phyloP scores from a whole-genome alignment of 2,113 vertebrate species.

The Bostrychus sinensis region DNA sequence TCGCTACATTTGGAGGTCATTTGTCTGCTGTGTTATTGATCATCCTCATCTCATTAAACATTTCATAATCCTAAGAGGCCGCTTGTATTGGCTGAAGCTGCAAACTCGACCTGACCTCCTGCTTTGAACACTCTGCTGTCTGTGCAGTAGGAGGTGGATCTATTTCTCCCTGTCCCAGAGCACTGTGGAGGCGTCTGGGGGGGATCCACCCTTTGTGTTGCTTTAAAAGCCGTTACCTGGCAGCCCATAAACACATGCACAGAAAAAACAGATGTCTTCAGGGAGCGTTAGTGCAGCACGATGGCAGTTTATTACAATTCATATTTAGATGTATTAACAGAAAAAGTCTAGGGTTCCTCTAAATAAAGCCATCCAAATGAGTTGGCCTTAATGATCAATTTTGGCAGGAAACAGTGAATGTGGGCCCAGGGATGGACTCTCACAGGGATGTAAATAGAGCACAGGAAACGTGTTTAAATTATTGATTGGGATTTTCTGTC shows the following conservation, averaged over 20 bases:
- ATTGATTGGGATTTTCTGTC: slow-evolving; percentile 58
- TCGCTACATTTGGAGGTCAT: slow-evolving; percentile 19
- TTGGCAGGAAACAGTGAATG: slow-evolving; percentile 34
- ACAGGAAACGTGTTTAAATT: slow-evolving; percentile 58
- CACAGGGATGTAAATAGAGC: slow-evolving; percentile 46
- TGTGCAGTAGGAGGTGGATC: slow-evolving; percentile 8
- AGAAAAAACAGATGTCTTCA: slow-evolving; percentile 15
- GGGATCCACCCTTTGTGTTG: slow-evolving; percentile 30
- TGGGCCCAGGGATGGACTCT: slow-evolving; percentile 17
- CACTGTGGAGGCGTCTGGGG: slow-evolving; percentile 3
- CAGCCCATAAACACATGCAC: slow-evolving; percentile 46
- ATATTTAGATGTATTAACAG: slow-evolving; percentile 19
- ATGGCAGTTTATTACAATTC: not conserved
- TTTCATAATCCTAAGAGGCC: slow-evolving; percentile 6
- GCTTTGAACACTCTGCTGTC: slow-evolving; percentile 10
- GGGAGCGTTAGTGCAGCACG: not conserved
- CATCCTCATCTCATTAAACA: slow-evolving; percentile 16
- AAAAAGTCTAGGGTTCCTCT: slow-evolving; percentile 8
- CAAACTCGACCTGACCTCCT: slow-evolving; percentile 9
- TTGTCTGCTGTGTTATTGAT: slow-evolving; percentile 29
- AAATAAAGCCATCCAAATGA: slow-evolving; percentile 14
- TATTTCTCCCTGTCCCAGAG: slow-evolving; percentile 2
- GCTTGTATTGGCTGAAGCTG: not conserved
- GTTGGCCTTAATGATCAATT: slow-evolving; percentile 50
- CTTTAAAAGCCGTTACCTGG: slow-evolving; percentile 47